A percentile compares a stretch with the other conserved stretches of the same genome.
Conservation (phyloP, 2,797 vertebrate species). For the Coranthus polyacanthus region DNA sequence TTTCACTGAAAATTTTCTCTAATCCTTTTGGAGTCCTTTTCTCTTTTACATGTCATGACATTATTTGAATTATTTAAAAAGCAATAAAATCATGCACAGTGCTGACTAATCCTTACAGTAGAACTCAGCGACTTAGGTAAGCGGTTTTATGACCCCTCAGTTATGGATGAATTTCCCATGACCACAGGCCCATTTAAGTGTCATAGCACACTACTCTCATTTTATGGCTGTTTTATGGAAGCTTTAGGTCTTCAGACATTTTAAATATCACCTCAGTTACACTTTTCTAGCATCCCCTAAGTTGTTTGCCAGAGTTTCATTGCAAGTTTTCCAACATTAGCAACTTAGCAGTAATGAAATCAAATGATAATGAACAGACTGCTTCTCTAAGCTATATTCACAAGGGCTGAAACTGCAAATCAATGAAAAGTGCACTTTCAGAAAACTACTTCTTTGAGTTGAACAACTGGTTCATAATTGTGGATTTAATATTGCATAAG, state of each 20-base stretch:
- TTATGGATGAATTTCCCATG: constrained; percentile 58
- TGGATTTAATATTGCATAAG: constrained; percentile 30
- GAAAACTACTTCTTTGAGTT: constrained; percentile 23
- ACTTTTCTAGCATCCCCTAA: constrained; percentile 16
- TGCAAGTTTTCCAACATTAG: constrained; percentile 45
- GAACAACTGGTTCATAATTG: constrained; percentile 34
- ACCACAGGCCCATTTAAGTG: constrained; percentile 44
- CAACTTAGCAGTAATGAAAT: constrained; percentile 45
- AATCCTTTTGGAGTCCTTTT: constrained; percentile 27
- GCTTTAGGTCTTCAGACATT: constrained; percentile 25
- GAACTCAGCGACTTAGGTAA: constrained; percentile 33
- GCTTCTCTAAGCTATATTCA: constrained; percentile 55
- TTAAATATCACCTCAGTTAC: constrained; percentile 41
- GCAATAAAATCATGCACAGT: constrained; percentile 40
- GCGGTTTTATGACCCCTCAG: constrained; percentile 56
- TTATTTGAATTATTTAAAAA: constrained; percentile 49
- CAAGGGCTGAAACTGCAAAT: constrained; percentile 55
- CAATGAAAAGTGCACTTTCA: constrained; percentile 34
- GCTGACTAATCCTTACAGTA: constrained; percentile 41
- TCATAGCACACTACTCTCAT: constrained; percentile 37
- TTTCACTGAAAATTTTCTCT: constrained; percentile 32
- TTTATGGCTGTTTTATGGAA: constrained; percentile 63
- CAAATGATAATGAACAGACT: constrained; percentile 57
- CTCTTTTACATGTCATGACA: constrained; percentile 33
- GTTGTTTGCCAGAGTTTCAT: constrained; percentile 40